Base-by-base conservation (phyloP, 2,888 invertebrate species). In the Tuta absoluta region DNA sequence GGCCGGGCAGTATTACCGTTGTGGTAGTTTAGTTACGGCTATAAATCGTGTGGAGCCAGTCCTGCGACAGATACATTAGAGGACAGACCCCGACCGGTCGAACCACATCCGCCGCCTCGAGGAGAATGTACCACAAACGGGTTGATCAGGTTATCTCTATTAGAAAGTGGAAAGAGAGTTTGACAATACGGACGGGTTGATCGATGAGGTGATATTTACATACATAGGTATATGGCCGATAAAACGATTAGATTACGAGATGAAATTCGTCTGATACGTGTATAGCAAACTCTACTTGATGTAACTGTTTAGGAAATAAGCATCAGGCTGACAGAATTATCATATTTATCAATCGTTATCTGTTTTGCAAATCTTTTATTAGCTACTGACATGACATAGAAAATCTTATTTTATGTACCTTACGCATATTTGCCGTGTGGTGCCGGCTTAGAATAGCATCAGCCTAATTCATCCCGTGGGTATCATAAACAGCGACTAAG, bases 101-200 rank as follows among this genome's bases (percentile, higher is more conserved):
- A 71, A 71, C 76, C 70, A 76, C 77, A 77, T 82, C 78, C 77
- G 78, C 75, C 81, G 78, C 74, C 78, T 66, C 33, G 33, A 66
- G 71, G 70, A 66, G 66, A 69, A 68, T 66, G 67, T 68, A 17
- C 45, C 45, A 73, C 71, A 66, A 67, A 80, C 81, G 69, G 72
- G 79, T 80, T 79, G 68, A 65, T 62, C 73, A 66, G 71, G 76
- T 82, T 79, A 80, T 79, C 79, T 79, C 76, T 76, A 82, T 84
- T 84, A 85, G 85, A 85, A 84, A 86, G 83, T 79, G 75, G 70
- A 63, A 75, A 75, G 72, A 78, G 79, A 79, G 76, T 71, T 74
- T 74, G 78, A 80, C 76, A 76, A 77, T 77, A 73, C 71, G 72
- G 77, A 79, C 78, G 72, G 72, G 72, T 77, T 80, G 82, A 84